These are phyloP conservation scores for Amorpha juglandis DNA, from an alignment of 2,888 invertebrate species.

Conservation along the genomic window DNA sequence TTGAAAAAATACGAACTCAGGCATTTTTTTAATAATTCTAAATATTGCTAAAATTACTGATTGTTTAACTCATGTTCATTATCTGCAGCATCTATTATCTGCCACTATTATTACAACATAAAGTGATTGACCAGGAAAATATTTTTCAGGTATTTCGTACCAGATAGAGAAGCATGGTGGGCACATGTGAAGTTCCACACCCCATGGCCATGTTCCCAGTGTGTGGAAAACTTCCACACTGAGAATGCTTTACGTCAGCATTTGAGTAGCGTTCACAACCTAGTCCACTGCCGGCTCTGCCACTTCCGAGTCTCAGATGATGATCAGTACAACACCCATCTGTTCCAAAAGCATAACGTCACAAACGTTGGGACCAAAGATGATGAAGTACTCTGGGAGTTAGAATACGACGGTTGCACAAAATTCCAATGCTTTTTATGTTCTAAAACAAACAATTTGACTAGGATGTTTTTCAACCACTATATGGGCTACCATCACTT, in stretches of 20 bases:
- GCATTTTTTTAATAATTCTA: too few species aligned
- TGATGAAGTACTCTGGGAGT: constrained; percentile 65
- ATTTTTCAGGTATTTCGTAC: constrained; percentile 71
- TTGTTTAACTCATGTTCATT: not conserved
- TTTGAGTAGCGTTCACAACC: constrained; percentile 60
- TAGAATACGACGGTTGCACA: constrained; percentile 57
- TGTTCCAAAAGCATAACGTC: constrained; percentile 73
- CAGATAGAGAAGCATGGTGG: constrained; percentile 68
- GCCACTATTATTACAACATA: not conserved
- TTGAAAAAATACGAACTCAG: too few species aligned
- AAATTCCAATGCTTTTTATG: constrained; percentile 72
- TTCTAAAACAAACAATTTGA: constrained; percentile 58
- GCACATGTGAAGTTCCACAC: constrained; percentile 68
- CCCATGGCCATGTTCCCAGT: constrained; percentile 80
- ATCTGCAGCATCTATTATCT: too few species aligned
- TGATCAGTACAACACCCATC: constrained; percentile 67
- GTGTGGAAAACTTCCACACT: constrained; percentile 61
- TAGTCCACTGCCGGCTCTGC: constrained; percentile 76
- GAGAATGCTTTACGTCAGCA: constrained; percentile 64
- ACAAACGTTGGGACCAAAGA: constrained; percentile 60
- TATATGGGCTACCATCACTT: constrained; percentile 77
- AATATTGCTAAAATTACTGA: too few species aligned
- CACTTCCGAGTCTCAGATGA: constrained; percentile 70
- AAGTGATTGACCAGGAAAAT: not conserved
- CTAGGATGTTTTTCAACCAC: constrained; percentile 68